Percentiles rank a stretch among this genome's conserved stretches.
phyloP scores from a whole-genome alignment of 1,140 invertebrate species.

The Anastrepha obliqua region DNA sequence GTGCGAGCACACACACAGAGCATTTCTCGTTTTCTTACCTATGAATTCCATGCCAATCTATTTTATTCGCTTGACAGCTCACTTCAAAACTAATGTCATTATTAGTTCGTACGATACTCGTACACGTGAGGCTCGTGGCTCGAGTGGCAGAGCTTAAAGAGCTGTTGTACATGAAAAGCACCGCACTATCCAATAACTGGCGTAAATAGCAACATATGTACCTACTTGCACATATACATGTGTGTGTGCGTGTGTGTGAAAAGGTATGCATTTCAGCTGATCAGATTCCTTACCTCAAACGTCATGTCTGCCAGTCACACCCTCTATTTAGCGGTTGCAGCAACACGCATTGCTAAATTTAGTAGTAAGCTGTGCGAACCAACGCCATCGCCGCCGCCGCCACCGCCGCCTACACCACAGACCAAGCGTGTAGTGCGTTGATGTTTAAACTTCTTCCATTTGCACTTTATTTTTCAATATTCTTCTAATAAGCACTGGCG shows the following conservation, averaged over 20 bases:
- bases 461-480: background rate
- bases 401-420: background rate
- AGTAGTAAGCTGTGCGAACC: background rate
- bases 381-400: background rate
- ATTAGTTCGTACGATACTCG: background rate
- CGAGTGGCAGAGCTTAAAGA: background rate
- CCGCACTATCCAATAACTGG: background rate
- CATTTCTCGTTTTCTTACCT: background rate
- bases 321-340: background rate
- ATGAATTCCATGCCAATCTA: slow-evolving; percentile 21
- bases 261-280: slow-evolving; percentile 40
- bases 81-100: slow-evolving; percentile 50
- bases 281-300: slow-evolving; percentile 37
- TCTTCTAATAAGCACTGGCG: background rate
- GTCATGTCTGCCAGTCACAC: slow-evolving; percentile 28
- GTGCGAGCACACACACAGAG: background rate
- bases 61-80: slow-evolving; percentile 14
- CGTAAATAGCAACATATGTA: background rate
- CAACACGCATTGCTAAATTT: slow-evolving; percentile 23
- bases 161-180: slow-evolving; percentile 6
- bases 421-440: background rate
- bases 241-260: too few relatives aligned
- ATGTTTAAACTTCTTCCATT: background rate
- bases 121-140: slow-evolving; percentile 32
- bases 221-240: too few relatives aligned